These are phyloP conservation scores for Ceratina calcarata DNA, from an alignment of 1,140 invertebrate genomes.

Conservation along the genomic window DNA sequence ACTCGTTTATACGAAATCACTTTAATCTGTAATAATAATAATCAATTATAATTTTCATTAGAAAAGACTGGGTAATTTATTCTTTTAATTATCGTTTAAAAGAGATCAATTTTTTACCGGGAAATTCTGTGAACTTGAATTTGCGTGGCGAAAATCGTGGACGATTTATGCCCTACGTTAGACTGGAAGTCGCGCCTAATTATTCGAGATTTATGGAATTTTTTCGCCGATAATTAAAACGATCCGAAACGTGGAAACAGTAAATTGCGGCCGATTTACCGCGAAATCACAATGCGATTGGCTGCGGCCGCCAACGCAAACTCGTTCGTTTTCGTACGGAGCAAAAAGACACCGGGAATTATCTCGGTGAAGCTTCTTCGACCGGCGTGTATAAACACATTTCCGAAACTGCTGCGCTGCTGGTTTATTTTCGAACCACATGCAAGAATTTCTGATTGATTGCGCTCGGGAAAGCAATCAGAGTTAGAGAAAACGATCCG, in stretches of 20 bases:
- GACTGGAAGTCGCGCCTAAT: constrained; percentile 20
- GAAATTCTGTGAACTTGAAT: neutral
- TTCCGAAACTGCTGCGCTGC: neutral
- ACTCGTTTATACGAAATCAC: too few relatives aligned
- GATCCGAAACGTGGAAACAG: constrained; percentile 48
- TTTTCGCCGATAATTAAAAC: constrained; percentile 47
- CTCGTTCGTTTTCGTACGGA: constrained; percentile 40
- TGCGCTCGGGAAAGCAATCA: too few relatives aligned
- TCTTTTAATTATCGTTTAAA: too few relatives aligned
- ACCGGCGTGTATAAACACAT: constrained; percentile 45
- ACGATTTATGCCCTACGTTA: constrained; percentile 25
- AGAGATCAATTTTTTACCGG: too few relatives aligned
- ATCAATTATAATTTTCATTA: too few relatives aligned
- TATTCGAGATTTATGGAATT: constrained; percentile 47
- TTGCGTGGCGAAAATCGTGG: too few relatives aligned
- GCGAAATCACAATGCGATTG: too few relatives aligned
- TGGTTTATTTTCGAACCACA: constrained; percentile 36
- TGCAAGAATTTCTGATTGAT: constrained; percentile 10
- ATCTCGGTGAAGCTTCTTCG: constrained; percentile 39
- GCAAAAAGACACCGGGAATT: constrained; percentile 46
- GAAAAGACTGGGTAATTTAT: too few relatives aligned
- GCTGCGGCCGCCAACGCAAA: constrained; percentile 43
- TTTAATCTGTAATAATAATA: too few relatives aligned
- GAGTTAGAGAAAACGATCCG: neutral
- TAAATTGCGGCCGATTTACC: constrained; percentile 25